phyloP scores from a whole-genome alignment of 92 coral and sea anemone species.

The Micromussa lordhowensis region DNA sequence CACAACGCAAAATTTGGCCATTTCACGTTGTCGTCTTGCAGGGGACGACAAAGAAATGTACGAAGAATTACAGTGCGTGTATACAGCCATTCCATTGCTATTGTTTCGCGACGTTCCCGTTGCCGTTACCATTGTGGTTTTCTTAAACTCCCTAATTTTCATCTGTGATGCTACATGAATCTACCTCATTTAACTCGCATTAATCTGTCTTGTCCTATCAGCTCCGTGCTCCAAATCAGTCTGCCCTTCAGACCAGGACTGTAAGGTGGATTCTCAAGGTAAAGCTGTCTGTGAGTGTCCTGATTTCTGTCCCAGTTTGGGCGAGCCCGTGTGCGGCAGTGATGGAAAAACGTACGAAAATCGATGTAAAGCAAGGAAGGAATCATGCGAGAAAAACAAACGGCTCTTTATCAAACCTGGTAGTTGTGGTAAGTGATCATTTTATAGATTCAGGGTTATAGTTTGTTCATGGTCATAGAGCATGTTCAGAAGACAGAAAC shows the following conservation, averaged over 20 bases:
- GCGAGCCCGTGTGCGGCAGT: conserved; percentile 92
- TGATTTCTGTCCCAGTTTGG: conserved; percentile 70
- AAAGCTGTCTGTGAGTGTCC: conserved; percentile 77
- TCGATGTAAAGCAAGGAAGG: conserved; percentile 76
- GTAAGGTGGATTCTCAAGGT: conserved; percentile 61
- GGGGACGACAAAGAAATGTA: too few species aligned
- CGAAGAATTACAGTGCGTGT: too few species aligned
- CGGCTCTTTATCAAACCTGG: conserved; percentile 67
- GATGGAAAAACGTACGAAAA: conserved; percentile 90
- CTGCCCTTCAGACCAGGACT: conserved; percentile 74
- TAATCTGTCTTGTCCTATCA: conserved; percentile 12
- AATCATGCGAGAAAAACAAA: conserved; percentile 83
- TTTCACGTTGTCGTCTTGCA: too few species aligned
- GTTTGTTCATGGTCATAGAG: too few species aligned
- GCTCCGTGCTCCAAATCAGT: conserved; percentile 83
- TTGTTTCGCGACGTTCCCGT: too few species aligned
- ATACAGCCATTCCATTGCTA: too few species aligned
- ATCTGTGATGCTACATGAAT: background rate
- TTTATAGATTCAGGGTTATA: too few species aligned
- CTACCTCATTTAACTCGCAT: background rate
- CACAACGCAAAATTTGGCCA: too few species aligned
- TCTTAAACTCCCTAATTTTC: too few species aligned
- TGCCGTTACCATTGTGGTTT: too few species aligned
- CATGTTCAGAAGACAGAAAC: too few species aligned
- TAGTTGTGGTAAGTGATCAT: conserved; percentile 78